A percentile compares a stretch with the other conserved stretches of the same genome.
These are phyloP conservation scores for Chesias legatella DNA, from an alignment of 2,888 invertebrate species.

Conservation along the genomic window DNA sequence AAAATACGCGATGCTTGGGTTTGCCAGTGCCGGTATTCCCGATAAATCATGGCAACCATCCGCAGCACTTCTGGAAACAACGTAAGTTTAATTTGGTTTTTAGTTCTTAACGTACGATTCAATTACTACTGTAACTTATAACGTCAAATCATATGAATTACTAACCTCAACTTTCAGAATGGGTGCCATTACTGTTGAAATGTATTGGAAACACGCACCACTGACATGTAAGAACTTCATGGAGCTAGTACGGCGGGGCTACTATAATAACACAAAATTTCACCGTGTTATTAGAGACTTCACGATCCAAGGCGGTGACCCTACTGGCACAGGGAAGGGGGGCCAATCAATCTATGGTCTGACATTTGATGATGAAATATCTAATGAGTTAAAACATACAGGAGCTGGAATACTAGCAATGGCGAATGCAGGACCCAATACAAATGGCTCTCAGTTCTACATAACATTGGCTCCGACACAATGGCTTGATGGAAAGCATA, in stretches of 20 bases:
- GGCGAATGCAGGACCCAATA: constrained; percentile 98
- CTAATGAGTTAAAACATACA: constrained; percentile 96
- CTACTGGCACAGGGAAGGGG: constrained; percentile 97
- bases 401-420: constrained; percentile 95
- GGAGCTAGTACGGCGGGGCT: constrained; percentile 94
- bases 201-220: constrained; percentile 99
- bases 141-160: background rate
- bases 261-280: constrained; percentile 97
- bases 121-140: background rate
- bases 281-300: constrained; percentile 97
- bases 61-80: constrained; percentile 89
- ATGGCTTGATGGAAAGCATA: constrained; percentile 98
- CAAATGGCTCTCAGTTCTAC: constrained; percentile 99
- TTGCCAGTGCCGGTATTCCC: constrained; percentile 86
- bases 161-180: constrained; percentile 80
- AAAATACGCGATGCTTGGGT: constrained; percentile 58
- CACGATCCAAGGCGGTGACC: constrained; percentile 98
- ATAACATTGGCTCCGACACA: constrained; percentile 97
- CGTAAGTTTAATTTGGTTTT: constrained; percentile 77
- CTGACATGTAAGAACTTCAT: constrained; percentile 98
- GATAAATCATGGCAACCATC: constrained; percentile 95
- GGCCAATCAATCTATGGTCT: constrained; percentile 98
- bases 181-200: constrained; percentile 94
- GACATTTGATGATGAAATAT: constrained; percentile 97
- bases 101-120: no score